These are phyloP conservation scores for Cranoglanis bouderius DNA, from an alignment of 2,113 vertebrate species.

Conservation along the genomic window DNA sequence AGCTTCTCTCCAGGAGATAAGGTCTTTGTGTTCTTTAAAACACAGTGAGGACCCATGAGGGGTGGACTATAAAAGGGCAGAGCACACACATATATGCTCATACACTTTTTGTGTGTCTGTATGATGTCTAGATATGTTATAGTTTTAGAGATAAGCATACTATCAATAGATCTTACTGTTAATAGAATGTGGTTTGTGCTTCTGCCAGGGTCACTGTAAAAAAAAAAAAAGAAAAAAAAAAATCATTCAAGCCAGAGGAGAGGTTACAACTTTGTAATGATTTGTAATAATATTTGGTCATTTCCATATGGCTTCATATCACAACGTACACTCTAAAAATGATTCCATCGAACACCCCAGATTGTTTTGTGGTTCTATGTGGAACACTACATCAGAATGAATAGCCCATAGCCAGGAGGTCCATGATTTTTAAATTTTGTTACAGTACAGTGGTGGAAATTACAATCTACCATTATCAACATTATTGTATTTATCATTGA, in stretches of 20 bases:
- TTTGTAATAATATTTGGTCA: not conserved
- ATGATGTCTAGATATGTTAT: not conserved
- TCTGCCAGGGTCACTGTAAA: not conserved
- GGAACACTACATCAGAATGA: not conserved
- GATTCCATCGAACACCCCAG: not conserved
- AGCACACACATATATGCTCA: slow-evolving; percentile 14
- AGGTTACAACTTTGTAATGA: not conserved
- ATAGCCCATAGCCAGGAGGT: not conserved
- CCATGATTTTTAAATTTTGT: not conserved
- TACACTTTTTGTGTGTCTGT: not conserved
- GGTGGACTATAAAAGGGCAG: not conserved
- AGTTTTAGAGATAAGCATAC: not conserved
- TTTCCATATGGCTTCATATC: not conserved
- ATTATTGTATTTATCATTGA: not conserved
- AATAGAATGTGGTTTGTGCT: slow-evolving; percentile 7
- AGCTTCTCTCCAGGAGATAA: slow-evolving; percentile 33
- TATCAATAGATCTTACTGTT: not conserved
- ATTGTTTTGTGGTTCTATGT: not conserved
- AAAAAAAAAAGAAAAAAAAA: not conserved
- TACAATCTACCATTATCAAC: too few species aligned
- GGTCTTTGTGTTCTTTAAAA: slow-evolving; percentile 15
- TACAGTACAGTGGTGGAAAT: too few species aligned
- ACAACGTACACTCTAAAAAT: not conserved
- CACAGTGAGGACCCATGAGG: not conserved
- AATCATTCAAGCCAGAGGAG: not conserved